Evolutionary conservation across 1,140 invertebrate genomes (phyloP).

Genomic region (Macrosteles quadrilineatus): DNA sequence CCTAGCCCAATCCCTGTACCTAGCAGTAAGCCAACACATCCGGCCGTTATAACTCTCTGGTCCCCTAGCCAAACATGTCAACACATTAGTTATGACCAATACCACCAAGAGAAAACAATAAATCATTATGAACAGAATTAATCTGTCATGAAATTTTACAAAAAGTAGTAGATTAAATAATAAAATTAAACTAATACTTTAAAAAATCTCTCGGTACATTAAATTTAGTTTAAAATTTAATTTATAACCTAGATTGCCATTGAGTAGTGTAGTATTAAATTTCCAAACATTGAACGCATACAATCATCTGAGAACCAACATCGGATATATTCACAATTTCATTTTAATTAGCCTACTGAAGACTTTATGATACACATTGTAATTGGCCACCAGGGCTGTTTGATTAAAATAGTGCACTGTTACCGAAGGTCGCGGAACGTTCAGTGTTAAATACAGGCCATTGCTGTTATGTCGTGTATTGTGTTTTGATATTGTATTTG

Average conservation of each 20-base stretch:
- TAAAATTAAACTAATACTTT: neutral
- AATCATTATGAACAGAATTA: neutral
- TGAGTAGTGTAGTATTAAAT: too few relatives aligned
- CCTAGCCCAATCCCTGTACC: constrained; percentile 36
- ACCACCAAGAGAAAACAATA: neutral
- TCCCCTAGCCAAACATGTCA: constrained; percentile 35
- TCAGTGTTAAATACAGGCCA: too few relatives aligned
- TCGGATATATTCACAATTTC: too few relatives aligned
- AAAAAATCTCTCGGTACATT: neutral
- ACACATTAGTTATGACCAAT: neutral
- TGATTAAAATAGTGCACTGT: too few relatives aligned
- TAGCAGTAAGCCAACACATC: constrained; percentile 35
- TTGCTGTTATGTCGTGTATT: too few relatives aligned
- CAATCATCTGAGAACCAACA: too few relatives aligned
- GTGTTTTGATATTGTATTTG: too few relatives aligned
- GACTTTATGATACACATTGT: too few relatives aligned
- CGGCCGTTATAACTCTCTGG: constrained; percentile 31
- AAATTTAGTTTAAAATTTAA: neutral
- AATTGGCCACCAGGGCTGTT: too few relatives aligned
- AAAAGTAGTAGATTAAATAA: neutral
- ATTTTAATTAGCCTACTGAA: too few relatives aligned
- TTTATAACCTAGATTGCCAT: neutral
- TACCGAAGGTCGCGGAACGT: too few relatives aligned
- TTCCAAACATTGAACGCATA: too few relatives aligned
- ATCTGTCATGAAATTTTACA: neutral